Evolutionary conservation across 2,888 invertebrate species (phyloP).

Genomic region (Rhagium mordax): DNA sequence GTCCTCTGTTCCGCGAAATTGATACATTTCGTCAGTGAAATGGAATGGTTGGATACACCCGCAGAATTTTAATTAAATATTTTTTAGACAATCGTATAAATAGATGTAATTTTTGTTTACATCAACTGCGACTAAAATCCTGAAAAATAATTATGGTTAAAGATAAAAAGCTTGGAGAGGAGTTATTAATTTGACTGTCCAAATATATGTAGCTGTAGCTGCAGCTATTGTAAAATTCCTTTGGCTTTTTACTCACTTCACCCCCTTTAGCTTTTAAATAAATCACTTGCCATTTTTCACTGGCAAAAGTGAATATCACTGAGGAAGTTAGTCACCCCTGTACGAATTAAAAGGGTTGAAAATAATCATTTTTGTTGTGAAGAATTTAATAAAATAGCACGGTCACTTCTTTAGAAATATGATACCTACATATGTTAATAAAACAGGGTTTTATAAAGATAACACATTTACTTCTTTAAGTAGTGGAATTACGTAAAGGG

Average conservation of each 20-base stretch:
- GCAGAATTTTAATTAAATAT: constrained; percentile 15
- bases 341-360: constrained; percentile 4
- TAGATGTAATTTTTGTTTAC: constrained; percentile 20
- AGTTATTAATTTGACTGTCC: constrained; percentile 55
- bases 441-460: too few relatives aligned
- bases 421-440: neutral
- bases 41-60: neutral
- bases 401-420: neutral
- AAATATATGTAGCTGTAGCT: constrained; percentile 52
- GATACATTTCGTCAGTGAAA: constrained; percentile 19
- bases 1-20: constrained; percentile 4
- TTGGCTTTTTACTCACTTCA: constrained; percentile 49
- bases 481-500: too few relatives aligned
- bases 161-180: constrained; percentile 21
- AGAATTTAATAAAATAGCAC: neutral
- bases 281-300: constrained; percentile 59
- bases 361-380: neutral
- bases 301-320: constrained; percentile 48
- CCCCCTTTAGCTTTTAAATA: constrained; percentile 55
- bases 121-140: neutral
- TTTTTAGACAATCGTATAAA: constrained; percentile 4
- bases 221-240: constrained; percentile 54
- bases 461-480: too few relatives aligned
- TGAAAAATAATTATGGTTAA: constrained; percentile 24
- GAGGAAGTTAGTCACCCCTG: constrained; percentile 37